These are phyloP conservation scores for Albula glossodonta DNA, from an alignment of 2,113 vertebrate species.

Conservation along the genomic window DNA sequence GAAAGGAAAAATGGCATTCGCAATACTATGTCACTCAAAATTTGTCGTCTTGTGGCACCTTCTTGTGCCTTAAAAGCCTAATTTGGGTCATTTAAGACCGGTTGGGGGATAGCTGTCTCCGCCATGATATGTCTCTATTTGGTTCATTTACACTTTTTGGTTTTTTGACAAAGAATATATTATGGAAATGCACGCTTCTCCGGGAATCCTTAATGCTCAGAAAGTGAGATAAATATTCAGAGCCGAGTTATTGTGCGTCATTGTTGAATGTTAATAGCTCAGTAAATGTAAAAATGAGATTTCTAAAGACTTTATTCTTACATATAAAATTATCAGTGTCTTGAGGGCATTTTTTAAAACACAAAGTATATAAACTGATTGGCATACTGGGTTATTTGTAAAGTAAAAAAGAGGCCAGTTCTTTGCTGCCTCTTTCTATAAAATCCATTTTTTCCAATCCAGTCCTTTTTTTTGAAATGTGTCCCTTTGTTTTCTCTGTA, in stretches of 20 bases:
- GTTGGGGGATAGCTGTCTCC: slow-evolving; percentile 54
- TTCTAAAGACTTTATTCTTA: slow-evolving; percentile 51
- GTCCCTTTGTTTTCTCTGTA: not conserved
- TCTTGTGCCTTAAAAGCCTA: slow-evolving; percentile 69
- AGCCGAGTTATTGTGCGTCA: slow-evolving; percentile 64
- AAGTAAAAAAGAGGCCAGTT: not conserved
- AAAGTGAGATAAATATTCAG: slow-evolving; percentile 49
- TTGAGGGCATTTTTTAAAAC: slow-evolving; percentile 37
- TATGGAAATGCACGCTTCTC: slow-evolving; percentile 73
- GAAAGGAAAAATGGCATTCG: slow-evolving; percentile 75
- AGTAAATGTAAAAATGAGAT: slow-evolving; percentile 57
- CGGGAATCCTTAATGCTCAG: slow-evolving; percentile 68
- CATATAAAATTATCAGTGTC: slow-evolving; percentile 51
- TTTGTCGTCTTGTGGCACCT: slow-evolving; percentile 56
- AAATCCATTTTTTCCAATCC: not conserved
- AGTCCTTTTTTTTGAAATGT: not conserved
- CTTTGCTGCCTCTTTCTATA: not conserved
- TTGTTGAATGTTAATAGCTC: slow-evolving; percentile 60
- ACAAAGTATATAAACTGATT: not conserved
- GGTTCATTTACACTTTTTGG: slow-evolving; percentile 75
- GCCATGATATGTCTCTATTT: slow-evolving; percentile 65
- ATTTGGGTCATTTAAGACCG: slow-evolving; percentile 75
- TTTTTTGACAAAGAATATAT: slow-evolving; percentile 75
- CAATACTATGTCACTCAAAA: slow-evolving; percentile 69
- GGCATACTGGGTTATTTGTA: not conserved